Conservation (phyloP, 2,888 invertebrate species). For the Labia minor region DNA sequence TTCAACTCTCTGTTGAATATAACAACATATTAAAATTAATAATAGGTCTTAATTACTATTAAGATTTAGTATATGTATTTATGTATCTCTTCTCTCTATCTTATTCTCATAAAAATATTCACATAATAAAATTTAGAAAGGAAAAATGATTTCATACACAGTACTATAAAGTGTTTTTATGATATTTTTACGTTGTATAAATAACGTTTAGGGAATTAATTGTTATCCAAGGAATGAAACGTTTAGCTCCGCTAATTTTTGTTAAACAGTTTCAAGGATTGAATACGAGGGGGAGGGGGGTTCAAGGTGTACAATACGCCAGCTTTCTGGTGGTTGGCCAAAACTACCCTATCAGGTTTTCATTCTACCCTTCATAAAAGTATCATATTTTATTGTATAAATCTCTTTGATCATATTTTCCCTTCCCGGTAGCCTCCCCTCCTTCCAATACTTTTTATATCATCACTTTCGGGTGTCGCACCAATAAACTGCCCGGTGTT, state of each 20-base stretch:
- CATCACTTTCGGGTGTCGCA: conserved; percentile 8
- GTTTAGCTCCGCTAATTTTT: not conserved
- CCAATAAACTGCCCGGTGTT: conserved; percentile 13
- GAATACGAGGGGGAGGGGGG: not conserved
- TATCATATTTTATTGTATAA: conserved; percentile 13
- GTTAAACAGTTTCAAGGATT: not conserved
- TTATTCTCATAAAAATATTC: too few species aligned
- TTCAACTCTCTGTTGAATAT: too few species aligned
- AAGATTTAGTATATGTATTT: too few species aligned
- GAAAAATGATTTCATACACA: too few species aligned
- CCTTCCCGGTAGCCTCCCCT: too few species aligned
- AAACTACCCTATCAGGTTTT: conserved; percentile 8
- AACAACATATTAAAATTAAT: too few species aligned
- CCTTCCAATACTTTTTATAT: not conserved
- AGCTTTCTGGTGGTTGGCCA: not conserved
- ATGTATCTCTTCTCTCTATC: too few species aligned
- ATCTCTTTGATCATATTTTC: conserved; percentile 13
- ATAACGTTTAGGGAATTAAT: too few species aligned
- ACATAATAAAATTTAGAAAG: too few species aligned
- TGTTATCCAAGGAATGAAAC: not conserved
- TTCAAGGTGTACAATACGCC: not conserved
- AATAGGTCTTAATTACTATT: too few species aligned
- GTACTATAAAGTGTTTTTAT: too few species aligned
- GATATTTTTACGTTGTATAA: too few species aligned
- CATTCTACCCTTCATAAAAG: not conserved